Conservation (phyloP, 2,888 invertebrate species). For the Timandra comae region DNA sequence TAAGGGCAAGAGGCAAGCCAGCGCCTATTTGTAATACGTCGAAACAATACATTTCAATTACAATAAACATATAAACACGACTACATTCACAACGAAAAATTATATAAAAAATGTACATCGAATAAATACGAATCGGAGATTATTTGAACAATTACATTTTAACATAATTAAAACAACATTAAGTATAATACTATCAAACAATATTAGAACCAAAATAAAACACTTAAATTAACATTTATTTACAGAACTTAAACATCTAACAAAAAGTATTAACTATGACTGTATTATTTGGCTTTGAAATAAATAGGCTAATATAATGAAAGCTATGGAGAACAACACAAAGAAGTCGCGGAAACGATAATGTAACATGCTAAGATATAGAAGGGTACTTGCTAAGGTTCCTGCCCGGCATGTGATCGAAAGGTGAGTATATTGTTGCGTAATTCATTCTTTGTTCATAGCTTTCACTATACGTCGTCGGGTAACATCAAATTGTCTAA, state of each 20-base stretch:
- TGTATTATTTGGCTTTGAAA: conserved; percentile 76
- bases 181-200: conserved; percentile 63
- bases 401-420: conserved; percentile 14
- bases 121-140: conserved; percentile 63
- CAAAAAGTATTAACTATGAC: conserved; percentile 71
- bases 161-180: conserved; percentile 62
- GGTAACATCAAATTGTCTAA: conserved; percentile 72
- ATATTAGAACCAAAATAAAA: conserved; percentile 60
- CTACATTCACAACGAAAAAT: conserved; percentile 56
- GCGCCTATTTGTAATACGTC: conserved; percentile 39
- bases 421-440: too few relatives aligned
- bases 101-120: conserved; percentile 62
- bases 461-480: conserved; percentile 73
- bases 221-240: conserved; percentile 63
- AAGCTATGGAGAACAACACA: conserved; percentile 65
- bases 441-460: conserved; percentile 49
- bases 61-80: conserved; percentile 48
- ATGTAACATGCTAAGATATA: too few relatives aligned
- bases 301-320: conserved; percentile 73
- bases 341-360: background rate
- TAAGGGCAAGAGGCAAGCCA: conserved; percentile 44
- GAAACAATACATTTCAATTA: conserved; percentile 32
- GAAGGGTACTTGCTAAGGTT: too few relatives aligned
- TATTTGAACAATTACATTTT: conserved; percentile 60
- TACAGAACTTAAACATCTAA: conserved; percentile 70